These are phyloP conservation scores for Prietella phreatophila DNA, from an alignment of 2,113 vertebrate species.

Conservation along the genomic window DNA sequence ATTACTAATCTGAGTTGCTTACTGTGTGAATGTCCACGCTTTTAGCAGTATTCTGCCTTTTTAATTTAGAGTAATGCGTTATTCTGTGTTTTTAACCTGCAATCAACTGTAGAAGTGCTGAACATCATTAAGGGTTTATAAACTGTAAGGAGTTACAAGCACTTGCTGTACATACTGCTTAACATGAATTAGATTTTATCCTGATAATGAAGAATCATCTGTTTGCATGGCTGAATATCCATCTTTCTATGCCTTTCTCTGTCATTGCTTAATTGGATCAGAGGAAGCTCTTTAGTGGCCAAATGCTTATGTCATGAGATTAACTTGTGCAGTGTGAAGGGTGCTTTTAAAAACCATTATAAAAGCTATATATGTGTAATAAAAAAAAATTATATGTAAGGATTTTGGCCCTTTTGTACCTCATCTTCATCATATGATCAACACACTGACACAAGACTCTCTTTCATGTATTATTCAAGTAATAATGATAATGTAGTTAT, in stretches of 20 bases:
- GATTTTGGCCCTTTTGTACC: not conserved
- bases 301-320: conserved; percentile 45
- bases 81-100: conserved; percentile 38
- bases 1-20: conserved; percentile 39
- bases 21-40: conserved; percentile 55
- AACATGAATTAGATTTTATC: conserved; percentile 35
- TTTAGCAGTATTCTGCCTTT: conserved; percentile 35
- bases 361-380: conserved; percentile 57
- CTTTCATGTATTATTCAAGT: not conserved
- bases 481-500: not conserved
- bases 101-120: conserved; percentile 32
- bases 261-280: not conserved
- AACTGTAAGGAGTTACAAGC: conserved; percentile 47
- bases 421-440: not conserved
- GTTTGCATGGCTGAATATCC: conserved; percentile 63
- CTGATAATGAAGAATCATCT: conserved; percentile 44
- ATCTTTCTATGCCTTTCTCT: conserved; percentile 34
- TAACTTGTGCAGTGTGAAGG: conserved; percentile 62
- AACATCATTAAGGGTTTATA: conserved; percentile 25
- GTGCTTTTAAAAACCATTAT: conserved; percentile 66
- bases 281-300: conserved; percentile 20
- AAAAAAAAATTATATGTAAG: conserved; percentile 1
- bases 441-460: not conserved
- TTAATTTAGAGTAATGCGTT: conserved; percentile 17
- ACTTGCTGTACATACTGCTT: conserved; percentile 66